Evolutionary conservation across 1,140 invertebrate species (phyloP).

Genomic region (Pachyrhynchus sulphureomaculatus): DNA sequence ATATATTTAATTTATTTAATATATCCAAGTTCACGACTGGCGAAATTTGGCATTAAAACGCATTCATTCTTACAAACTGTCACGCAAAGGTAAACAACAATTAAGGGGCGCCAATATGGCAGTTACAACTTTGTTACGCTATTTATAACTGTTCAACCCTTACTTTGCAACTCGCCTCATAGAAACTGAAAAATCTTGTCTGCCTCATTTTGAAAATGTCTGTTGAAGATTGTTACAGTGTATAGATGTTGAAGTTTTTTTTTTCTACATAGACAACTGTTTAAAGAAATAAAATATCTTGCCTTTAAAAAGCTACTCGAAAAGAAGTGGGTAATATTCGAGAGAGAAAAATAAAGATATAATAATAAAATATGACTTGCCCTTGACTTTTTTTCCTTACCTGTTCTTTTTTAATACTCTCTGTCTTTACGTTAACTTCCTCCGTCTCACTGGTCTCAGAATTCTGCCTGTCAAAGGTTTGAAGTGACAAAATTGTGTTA

Average conservation of each 20-base stretch:
- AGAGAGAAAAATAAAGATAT: not conserved
- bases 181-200: no score
- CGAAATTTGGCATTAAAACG: no score
- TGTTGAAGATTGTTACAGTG: not conserved
- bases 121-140: no score
- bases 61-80: no score
- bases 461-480: constrained; percentile 22
- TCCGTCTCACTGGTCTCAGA: constrained; percentile 18
- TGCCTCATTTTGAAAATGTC: no score
- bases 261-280: not conserved
- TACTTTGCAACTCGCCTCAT: no score
- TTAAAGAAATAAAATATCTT: not conserved
- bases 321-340: not conserved
- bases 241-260: not conserved
- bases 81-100: no score
- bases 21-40: no score
- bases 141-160: no score
- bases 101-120: no score
- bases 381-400: not conserved
- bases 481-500: constrained; percentile 43
- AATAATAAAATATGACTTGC: not conserved
- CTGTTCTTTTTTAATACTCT: not conserved
- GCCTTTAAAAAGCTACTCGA: not conserved
- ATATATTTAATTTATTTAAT: no score
- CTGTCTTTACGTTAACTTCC: constrained; percentile 9